phyloP scores from a whole-genome alignment of 2,113 vertebrate species.

The Phainopepla nitens region DNA sequence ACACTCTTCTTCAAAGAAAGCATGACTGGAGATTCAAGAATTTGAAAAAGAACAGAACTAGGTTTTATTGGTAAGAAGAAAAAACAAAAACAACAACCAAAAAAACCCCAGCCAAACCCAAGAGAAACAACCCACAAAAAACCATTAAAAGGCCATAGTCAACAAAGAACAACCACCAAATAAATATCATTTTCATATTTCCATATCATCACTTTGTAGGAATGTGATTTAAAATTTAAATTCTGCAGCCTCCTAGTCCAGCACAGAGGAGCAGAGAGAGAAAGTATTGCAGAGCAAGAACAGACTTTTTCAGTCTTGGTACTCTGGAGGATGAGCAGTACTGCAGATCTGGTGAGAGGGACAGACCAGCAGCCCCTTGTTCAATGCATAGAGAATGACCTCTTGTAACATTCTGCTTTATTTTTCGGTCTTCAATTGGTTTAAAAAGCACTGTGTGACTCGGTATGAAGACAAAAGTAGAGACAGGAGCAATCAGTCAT shows the following conservation, averaged over 20 bases:
- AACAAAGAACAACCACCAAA: background rate
- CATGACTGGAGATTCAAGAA: background rate
- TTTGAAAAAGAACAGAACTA: background rate
- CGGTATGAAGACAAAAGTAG: background rate
- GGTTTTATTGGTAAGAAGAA: background rate
- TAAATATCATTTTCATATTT: background rate
- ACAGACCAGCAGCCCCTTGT: background rate
- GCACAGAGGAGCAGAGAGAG: background rate
- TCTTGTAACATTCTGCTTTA: background rate
- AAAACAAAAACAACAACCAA: background rate
- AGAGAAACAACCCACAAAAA: background rate
- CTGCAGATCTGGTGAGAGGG: background rate
- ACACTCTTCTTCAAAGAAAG: background rate
- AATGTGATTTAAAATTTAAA: background rate
- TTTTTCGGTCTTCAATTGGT: background rate
- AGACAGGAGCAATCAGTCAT: background rate
- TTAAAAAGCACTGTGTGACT: background rate
- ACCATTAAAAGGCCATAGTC: background rate
- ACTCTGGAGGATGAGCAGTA: background rate
- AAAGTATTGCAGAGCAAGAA: background rate
- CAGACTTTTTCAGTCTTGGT: background rate
- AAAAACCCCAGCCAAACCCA: background rate
- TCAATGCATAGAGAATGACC: rapidly evolving
- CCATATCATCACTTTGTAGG: background rate
- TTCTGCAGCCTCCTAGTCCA: background rate